Evolutionary conservation across 2,113 vertebrate species (phyloP), one percentile per base, ranked within the genome.

Genomic region (Pionites leucogaster): DNA sequence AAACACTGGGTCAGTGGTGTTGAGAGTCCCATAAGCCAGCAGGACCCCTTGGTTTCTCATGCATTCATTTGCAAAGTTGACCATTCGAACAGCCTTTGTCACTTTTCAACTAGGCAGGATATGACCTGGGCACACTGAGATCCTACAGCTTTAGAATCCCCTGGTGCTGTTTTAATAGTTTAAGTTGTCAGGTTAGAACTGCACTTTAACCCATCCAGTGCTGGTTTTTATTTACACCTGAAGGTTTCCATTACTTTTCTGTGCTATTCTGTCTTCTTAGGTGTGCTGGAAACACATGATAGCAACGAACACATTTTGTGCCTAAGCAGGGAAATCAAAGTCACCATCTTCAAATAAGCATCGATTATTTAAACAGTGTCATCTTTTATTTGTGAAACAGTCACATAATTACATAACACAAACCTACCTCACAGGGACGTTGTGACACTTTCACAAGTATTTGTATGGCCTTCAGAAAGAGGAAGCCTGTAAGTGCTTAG

Each of bases 341-440:
- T 83, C 71, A 86, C 71, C 18, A 31, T 77, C 33, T 70, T 76
- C 50, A 92, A 74, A n/a, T 47, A 70, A 81, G 35, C 29, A 53
- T 29, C 75, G 24, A 57, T n/a, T 93, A 60, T 90, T 90, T 84
- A 75, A 90, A 84, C 18, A 74, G 10, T 39, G 29, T 65, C 7
- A 33, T 41, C 8, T 68, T 82, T 84, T 64, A 53, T 78, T 92
- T 92, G 44, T 81, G 35, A 47, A 94, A 63, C 18, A 27, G 14
- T 52, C 37, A 27, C 47, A 17, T 63, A 64, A 41, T 68, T 90
- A 50, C 35, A 20, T 39, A 86, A 55, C 77, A 62, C 60, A 85
- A 75, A 71, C 76, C 80, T 94, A 93, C 95, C 86, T 94, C 88
- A 92, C 90, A 94, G 35, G 62, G 70, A 52, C 47, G 18, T 86